Evolutionary conservation across 2,888 invertebrate genomes (phyloP).

Genomic region (Mimumesa dahlbomi): DNA sequence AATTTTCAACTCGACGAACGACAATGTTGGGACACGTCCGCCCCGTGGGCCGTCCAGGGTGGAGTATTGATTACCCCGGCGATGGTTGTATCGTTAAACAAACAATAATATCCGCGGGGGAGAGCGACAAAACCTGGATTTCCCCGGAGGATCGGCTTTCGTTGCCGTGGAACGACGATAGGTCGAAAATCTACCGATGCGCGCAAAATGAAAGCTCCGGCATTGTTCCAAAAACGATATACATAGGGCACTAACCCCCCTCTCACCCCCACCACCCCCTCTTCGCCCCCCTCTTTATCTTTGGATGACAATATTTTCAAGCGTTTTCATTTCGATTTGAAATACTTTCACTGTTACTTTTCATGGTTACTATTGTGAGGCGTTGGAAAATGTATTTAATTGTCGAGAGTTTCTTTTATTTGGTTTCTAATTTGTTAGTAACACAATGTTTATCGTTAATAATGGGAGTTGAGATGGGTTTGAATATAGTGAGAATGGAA

Average conservation of each 20-base stretch:
- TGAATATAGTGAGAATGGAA: background rate
- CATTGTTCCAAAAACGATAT: slow-evolving; percentile 10
- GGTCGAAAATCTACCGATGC: slow-evolving; percentile 19
- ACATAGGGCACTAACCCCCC: too few species aligned
- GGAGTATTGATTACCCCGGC: slow-evolving; percentile 8
- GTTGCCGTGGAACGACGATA: background rate
- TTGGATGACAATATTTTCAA: background rate
- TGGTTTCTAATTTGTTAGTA: too few species aligned
- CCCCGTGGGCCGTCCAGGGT: too few species aligned
- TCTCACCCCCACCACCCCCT: too few species aligned
- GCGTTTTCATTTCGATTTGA: background rate
- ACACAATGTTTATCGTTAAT: too few species aligned
- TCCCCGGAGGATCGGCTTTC: slow-evolving; percentile 26
- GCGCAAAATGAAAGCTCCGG: slow-evolving; percentile 23
- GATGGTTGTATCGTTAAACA: slow-evolving; percentile 26
- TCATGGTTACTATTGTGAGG: too few species aligned
- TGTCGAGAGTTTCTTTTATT: too few species aligned
- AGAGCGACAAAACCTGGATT: slow-evolving; percentile 19
- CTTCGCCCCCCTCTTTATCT: background rate
- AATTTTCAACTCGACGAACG: too few species aligned
- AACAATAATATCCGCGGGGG: slow-evolving; percentile 17
- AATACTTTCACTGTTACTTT: background rate
- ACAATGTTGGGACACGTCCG: too few species aligned
- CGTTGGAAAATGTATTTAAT: too few species aligned
- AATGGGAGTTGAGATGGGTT: too few species aligned